Base-by-base conservation (phyloP, 2,888 invertebrate genomes). In the Sarcophaga subvicina region DNA sequence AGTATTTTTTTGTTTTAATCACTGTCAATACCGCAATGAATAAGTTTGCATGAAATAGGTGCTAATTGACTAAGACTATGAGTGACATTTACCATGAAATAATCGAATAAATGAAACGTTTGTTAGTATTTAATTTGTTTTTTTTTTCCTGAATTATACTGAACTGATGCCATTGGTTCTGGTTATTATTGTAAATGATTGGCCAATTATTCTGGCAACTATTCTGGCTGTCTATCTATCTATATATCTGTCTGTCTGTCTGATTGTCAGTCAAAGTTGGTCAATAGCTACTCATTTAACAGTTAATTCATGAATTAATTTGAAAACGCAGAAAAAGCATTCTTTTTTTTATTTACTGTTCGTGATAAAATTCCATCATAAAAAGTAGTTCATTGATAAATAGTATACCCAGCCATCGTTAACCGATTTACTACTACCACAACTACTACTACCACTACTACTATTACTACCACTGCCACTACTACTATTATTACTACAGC, bases 301-400 rank as follows among this genome's bases (percentile, higher is more conserved):
- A 54, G 54, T 54, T 54, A 54, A 54, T 54, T 54, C 54, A 54
- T 54, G 54, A 54, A 14, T 54, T 14, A 14, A 54, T 54, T 54
- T 54, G 14, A 54, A 54, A 12, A 54, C 54, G 17, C 17, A 37
- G 8, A 37, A 37, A 37, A 37, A 37, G 0, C 37, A 37, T 37
- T 37, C 37, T 37, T 37, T 37, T 10, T 37, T 10, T 37, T 25
- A 64, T 37, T 64, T 27, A 25, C 17, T 4, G 6, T 27, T 27
- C 54, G 64, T 27, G 64, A 25, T 64, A 64, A 64, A 64, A 64
- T 64, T 64, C 66, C n/a, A 67, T 67, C 1, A 64, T 14, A 54
- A 67, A 67, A 37, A 67, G n/a, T 17, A 20, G 66, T 67, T 67
- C 66, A 67, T 67, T 67, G 45, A 67, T 67, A 67, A 67, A 67